A percentile compares a stretch with the other conserved stretches of the same genome.
Evolutionary conservation across 2,888 invertebrate genomes (phyloP).

Genomic region (Trachelus troglodyta): DNA sequence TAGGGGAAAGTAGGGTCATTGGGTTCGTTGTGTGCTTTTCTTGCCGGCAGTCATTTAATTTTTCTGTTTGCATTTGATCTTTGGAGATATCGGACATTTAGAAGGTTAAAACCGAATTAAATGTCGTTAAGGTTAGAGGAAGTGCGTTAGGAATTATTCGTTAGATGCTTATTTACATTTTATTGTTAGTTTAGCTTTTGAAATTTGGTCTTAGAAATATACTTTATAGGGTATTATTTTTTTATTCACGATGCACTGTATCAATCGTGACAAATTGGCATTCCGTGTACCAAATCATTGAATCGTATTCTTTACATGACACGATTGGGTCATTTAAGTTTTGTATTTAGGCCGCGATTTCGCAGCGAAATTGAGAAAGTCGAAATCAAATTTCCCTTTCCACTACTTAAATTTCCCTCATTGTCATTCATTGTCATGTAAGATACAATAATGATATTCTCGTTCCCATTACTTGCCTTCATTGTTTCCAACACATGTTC

Average conservation of each 20-base stretch:
- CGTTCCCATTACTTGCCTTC: neutral
- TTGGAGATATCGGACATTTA: neutral
- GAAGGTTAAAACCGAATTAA: neutral
- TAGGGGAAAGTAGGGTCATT: conserved; percentile 41
- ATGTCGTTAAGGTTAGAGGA: neutral
- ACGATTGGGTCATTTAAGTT: neutral
- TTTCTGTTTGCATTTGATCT: neutral
- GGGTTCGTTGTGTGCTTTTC: conserved; percentile 9
- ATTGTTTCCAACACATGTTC: neutral
- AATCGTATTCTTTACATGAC: neutral
- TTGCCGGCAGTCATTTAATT: conserved; percentile 15
- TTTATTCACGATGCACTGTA: neutral
- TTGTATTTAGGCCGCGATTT: conserved; percentile 17
- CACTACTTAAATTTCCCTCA: conserved; percentile 30
- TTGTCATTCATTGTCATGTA: conserved; percentile 5
- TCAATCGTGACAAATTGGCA: neutral
- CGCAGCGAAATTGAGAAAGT: conserved; percentile 29
- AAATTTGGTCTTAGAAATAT: neutral
- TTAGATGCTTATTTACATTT: neutral
- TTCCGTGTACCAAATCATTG: neutral
- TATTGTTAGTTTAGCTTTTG: neutral
- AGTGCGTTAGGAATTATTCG: neutral
- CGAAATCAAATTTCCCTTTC: conserved; percentile 27
- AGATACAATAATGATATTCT: neutral
- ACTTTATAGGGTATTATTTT: neutral